Base-by-base conservation (phyloP, 2,888 invertebrate species). In the Bimastos eiseni region DNA sequence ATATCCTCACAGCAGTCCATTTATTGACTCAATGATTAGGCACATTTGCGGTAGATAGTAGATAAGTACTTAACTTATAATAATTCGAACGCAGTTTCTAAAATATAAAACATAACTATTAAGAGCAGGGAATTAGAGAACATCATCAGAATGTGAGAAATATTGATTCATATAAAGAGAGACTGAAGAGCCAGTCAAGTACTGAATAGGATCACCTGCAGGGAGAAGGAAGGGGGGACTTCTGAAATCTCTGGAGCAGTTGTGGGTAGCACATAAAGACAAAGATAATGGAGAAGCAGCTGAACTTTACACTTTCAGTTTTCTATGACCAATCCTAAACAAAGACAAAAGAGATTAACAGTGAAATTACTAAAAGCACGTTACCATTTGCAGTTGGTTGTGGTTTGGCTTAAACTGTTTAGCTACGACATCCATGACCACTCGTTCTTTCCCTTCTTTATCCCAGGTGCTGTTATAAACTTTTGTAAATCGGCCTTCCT, bases 401-500 rank as follows among this genome's bases (percentile, higher is more conserved):
- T 24, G 4, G 8, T 37, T 89, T 34, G 38, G 83, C 36, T 90
- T 88, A 55, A 91, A 37, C 33, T 89, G 88, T 83, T 92, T 91
- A 83, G 91, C 91, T 24, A 86, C 8, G 36, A 33, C 86, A 36
- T 86, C 84, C 19, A 90, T 89, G 30, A 90, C 90, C 33, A 55
- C 91, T 41, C 83, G 83, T 37, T 90, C 89, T 41, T 38, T 83
- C 30, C 44, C 55, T 49, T 90, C 91, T 44, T 89, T 89, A 30
- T 90, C 89, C 83, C 84, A 90, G 44, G 89, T 91, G 30, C 90
- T 90, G 70, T 90, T 92, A 44, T 38, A 90, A 41, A 91, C 90
- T 44, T 91, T 89, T 19, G 92, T 92, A 55, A 91, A 92, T 44
- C 70, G 83, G 13, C 92, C 92, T 33, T 89, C 34, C 88, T 86